Base-by-base conservation (phyloP, 37 sponge, comb jelly and placozoan genomes). In the Ianthella basta region DNA sequence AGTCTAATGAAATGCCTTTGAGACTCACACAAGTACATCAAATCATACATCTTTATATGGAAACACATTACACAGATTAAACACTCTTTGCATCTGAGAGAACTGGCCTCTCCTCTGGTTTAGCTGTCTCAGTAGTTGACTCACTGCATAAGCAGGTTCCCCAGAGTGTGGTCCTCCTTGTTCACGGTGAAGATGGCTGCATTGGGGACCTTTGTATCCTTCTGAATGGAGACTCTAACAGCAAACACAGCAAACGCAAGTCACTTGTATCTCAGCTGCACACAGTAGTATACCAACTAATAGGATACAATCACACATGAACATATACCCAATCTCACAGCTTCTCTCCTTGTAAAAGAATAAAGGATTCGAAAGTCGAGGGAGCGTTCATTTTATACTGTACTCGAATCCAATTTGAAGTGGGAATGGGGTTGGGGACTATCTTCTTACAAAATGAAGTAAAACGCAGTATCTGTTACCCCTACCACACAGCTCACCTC, bases 141-240 rank as follows among this genome's bases (percentile, higher is more conserved):
- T 89, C 66, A 91, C 92, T 83, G 86, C 90, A 93, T 94, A 15
- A 98, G 88, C n/a, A 94, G 80, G 80, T 98, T 98, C 20, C 99
- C 99, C 29, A 98, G 86, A 3, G 99, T 96, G 89, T 98, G 99
- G 77, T 96, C 99, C 77, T 98, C 99, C 59, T 98, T 98, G 77
- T 88, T 91, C 14, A 98, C 90, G 27, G 92, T 93, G 70, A 98
- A 98, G 19, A 92, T 89, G 33, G 96, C 96, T 39, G 99, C 99
- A 92, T 98, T 98, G 21, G 99, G 96, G 0, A 98, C 99, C 56
- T 98, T 98, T 27, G 99, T 98, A 56, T 98, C 99, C 65, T 94
- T 96, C 33, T 87, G 82, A 23, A 95, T 88, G 15, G 92, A 86
- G 23, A 98, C 95, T 80, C 95, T 94, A 64, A 0, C 93, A n/a